A percentile compares a stretch with the other conserved stretches of the same genome.
phyloP scores from a whole-genome alignment of 2,797 vertebrate genomes.

The Arremon brunneinucha region DNA sequence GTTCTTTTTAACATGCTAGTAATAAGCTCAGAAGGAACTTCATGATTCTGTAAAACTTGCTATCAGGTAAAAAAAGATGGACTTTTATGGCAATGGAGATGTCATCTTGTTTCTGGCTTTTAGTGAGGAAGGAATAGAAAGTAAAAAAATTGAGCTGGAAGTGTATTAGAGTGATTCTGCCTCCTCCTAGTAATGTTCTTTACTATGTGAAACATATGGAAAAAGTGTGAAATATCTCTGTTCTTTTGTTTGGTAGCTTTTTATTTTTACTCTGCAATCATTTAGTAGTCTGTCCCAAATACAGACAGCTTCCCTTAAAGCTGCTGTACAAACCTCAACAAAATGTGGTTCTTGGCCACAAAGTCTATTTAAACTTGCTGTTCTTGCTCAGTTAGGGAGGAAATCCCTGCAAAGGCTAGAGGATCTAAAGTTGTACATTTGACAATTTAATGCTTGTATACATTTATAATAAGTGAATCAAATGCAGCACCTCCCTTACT shows the following conservation, averaged over 20 bases:
- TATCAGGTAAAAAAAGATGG: neutral
- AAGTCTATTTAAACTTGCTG: neutral
- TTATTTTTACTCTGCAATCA: neutral
- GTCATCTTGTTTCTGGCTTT: neutral
- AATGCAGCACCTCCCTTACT: neutral
- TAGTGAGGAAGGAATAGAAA: neutral
- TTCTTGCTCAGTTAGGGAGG: neutral
- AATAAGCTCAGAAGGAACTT: neutral
- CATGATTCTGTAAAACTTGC: neutral
- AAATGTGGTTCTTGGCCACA: neutral
- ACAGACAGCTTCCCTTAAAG: neutral
- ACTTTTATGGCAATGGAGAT: neutral
- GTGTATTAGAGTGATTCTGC: neutral
- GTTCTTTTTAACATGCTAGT: neutral
- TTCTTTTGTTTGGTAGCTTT: neutral
- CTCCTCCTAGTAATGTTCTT: neutral
- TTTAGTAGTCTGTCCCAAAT: neutral
- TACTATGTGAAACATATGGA: neutral
- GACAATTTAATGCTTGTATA: neutral
- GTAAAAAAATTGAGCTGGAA: neutral
- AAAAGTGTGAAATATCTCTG: neutral
- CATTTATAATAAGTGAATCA: constrained; percentile 25
- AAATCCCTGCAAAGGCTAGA: neutral
- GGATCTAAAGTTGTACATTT: neutral
- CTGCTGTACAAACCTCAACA: neutral